phyloP scores from a whole-genome alignment of 2,113 vertebrate species.

The Centropus unirufus region DNA sequence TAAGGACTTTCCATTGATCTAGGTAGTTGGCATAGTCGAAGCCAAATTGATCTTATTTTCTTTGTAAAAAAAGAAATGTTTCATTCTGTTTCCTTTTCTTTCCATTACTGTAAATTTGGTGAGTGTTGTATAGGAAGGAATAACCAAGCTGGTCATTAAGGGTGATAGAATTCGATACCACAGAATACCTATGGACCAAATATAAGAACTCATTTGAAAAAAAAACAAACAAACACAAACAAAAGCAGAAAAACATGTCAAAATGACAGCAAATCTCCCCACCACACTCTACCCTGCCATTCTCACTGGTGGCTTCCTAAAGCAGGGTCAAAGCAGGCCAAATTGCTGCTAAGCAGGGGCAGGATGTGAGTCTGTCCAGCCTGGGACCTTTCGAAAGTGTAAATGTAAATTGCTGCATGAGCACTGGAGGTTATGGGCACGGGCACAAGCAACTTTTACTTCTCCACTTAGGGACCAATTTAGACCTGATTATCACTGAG shows the following conservation, averaged over 20 bases:
- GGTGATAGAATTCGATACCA: constrained; percentile 32
- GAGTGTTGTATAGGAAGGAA: constrained; percentile 54
- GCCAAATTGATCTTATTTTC: constrained; percentile 25
- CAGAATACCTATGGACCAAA: constrained; percentile 56
- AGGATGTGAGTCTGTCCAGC: background rate
- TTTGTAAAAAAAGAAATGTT: background rate
- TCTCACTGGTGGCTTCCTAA: constrained; percentile 15
- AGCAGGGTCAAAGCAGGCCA: background rate
- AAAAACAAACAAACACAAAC: background rate
- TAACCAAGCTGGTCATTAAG: constrained; percentile 20
- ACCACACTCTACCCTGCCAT: background rate
- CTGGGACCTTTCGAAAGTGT: constrained; percentile 16
- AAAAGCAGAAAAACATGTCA: background rate
- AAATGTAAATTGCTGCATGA: background rate
- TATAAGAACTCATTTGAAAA: background rate
- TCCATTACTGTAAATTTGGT: constrained; percentile 53
- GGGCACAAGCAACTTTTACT: background rate
- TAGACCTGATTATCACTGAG: background rate
- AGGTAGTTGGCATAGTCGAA: constrained; percentile 23
- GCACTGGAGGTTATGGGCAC: background rate
- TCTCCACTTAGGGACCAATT: constrained; percentile 2
- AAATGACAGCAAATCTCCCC: background rate
- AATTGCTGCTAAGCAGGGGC: constrained; percentile 3
- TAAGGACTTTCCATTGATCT: constrained; percentile 40
- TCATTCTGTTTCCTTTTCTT: background rate